Conservation (phyloP, 2,888 invertebrate species). For the Mycalesis mineus region DNA sequence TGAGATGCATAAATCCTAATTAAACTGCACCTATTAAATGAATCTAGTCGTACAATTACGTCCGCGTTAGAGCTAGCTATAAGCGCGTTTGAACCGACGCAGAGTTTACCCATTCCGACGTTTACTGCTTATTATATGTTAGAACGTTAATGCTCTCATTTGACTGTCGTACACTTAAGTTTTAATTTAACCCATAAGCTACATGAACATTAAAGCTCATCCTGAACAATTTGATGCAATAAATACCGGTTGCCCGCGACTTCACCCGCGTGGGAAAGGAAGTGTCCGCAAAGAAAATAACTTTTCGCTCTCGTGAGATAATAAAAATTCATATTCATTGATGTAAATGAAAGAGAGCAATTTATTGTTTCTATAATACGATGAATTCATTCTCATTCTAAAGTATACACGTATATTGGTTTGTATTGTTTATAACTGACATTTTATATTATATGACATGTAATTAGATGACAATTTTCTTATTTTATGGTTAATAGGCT, state of each 20-base stretch:
- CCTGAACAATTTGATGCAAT: slow-evolving; percentile 14
- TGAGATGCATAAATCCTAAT: no score
- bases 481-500: no score
- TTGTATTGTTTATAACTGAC: no score
- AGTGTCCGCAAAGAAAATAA: background rate
- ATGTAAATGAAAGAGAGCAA: background rate
- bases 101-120: background rate
- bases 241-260: slow-evolving; percentile 12
- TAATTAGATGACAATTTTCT: no score
- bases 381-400: no score
- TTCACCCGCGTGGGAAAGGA: slow-evolving; percentile 12
- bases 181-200: slow-evolving; percentile 16
- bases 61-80: no score
- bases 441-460: no score
- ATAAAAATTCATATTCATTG: background rate
- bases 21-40: no score
- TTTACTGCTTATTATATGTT: background rate
- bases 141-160: slow-evolving; percentile 4
- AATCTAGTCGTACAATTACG: no score
- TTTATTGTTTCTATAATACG: no score
- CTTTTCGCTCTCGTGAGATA: slow-evolving; percentile 1
- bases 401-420: no score
- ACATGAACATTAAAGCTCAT: slow-evolving; percentile 12
- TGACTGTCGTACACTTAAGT: slow-evolving; percentile 7
- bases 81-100: background rate